Percentiles rank a stretch among this genome's conserved stretches.
Evolutionary conservation across 2,888 invertebrate genomes (phyloP).

Genomic region (Pteria penguin): DNA sequence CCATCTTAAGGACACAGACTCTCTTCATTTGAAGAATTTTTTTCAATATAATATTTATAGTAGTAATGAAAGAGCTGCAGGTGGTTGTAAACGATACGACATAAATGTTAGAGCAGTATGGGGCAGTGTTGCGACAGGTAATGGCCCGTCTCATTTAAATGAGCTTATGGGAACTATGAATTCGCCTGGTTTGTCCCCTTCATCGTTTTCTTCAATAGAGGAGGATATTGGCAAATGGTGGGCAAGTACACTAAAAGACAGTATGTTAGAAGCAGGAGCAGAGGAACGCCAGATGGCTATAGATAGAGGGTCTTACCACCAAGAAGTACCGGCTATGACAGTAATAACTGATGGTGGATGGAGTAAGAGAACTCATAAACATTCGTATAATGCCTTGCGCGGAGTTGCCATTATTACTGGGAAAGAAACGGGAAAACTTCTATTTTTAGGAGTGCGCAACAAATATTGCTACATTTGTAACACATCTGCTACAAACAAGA

Average conservation of each 20-base stretch:
- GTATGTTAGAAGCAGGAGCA: conserved; percentile 13
- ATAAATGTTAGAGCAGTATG: conserved; percentile 35
- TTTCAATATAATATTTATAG: too few relatives aligned
- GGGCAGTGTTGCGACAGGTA: conserved; percentile 29
- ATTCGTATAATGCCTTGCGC: conserved; percentile 50
- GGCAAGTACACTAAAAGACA: background rate
- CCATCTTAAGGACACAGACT: too few relatives aligned
- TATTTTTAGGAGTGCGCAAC: conserved; percentile 50
- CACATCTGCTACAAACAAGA: conserved; percentile 16
- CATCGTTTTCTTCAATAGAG: conserved; percentile 25
- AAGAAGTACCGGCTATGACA: conserved; percentile 50
- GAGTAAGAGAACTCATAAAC: conserved; percentile 50
- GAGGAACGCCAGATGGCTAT: conserved; percentile 45
- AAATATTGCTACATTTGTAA: conserved; percentile 49
- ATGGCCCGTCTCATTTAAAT: conserved; percentile 27
- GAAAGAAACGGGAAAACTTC: conserved; percentile 38
- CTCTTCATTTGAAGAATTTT: too few relatives aligned
- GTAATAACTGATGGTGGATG: conserved; percentile 55
- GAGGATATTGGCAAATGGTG: conserved; percentile 20
- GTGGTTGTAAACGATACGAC: too few relatives aligned
- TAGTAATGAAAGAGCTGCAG: too few relatives aligned
- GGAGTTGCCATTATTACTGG: conserved; percentile 51
- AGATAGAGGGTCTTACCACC: conserved; percentile 31
- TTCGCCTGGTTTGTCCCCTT: conserved; percentile 5
- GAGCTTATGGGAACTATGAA: conserved; percentile 24